Conservation (phyloP, 1,140 invertebrate genomes). For the Ceratina calcarata region DNA sequence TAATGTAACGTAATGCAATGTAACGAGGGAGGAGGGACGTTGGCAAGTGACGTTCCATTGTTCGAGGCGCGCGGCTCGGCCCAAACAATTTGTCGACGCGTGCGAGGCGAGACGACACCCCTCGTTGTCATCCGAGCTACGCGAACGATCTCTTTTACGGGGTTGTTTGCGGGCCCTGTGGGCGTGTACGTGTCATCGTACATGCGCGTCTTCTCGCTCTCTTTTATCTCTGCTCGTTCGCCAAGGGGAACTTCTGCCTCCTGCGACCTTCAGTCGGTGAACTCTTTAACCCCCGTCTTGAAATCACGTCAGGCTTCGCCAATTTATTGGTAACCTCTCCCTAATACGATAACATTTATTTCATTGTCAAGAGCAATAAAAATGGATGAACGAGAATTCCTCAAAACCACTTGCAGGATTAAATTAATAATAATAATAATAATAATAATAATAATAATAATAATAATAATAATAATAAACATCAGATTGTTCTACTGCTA, state of each 20-base stretch:
- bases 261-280: neutral
- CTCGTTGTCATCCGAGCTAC: conserved; percentile 37
- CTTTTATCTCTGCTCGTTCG: conserved; percentile 25
- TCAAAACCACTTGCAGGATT: no score
- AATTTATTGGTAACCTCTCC: no score
- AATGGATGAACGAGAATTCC: no score
- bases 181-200: conserved; percentile 54
- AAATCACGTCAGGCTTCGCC: neutral
- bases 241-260: conserved; percentile 7
- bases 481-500: no score
- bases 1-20: conserved; percentile 69
- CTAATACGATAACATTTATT: no score
- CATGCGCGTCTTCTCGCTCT: conserved; percentile 18
- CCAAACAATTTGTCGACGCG: conserved; percentile 78
- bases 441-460: no score
- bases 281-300: conserved; percentile 6
- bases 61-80: conserved; percentile 73
- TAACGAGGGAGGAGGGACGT: conserved; percentile 66
- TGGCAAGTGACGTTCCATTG: conserved; percentile 77
- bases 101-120: conserved; percentile 50
- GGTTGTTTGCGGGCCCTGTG: conserved; percentile 58
- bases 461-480: no score
- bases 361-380: no score
- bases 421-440: no score
- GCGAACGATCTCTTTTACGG: conserved; percentile 58